These are phyloP conservation scores for Theristicus caerulescens DNA, from an alignment of 2,113 vertebrate genomes.

Conservation along the genomic window DNA sequence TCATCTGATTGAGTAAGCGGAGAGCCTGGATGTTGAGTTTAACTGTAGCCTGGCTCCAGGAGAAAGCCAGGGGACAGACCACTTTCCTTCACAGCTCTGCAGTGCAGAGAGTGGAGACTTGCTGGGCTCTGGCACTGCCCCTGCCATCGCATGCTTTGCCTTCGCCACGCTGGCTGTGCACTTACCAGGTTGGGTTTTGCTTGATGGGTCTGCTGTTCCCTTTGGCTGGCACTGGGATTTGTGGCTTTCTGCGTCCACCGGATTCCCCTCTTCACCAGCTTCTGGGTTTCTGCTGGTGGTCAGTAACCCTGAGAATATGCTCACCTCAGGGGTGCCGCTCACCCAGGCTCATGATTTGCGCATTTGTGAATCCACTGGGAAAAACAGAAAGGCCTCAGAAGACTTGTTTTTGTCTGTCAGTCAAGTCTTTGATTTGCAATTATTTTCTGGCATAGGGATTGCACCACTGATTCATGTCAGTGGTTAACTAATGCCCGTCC, in stretches of 20 bases:
- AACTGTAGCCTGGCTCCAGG: background rate
- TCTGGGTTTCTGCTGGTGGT: background rate
- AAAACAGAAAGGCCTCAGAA: background rate
- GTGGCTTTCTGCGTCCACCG: background rate
- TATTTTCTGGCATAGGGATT: background rate
- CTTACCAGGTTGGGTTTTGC: background rate
- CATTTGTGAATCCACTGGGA: background rate
- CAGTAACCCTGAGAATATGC: background rate
- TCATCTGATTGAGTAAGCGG: rapidly evolving
- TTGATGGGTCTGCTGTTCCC: background rate
- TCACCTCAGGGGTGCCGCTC: background rate
- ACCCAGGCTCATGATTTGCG: background rate
- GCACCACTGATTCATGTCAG: background rate
- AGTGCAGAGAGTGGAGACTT: rapidly evolving
- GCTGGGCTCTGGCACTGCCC: background rate
- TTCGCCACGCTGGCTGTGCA: rapidly evolving
- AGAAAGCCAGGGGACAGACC: background rate
- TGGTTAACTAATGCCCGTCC: background rate
- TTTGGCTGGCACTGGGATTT: background rate
- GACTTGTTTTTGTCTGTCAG: background rate
- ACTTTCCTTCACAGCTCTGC: background rate
- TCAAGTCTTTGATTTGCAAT: background rate
- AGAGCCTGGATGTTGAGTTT: background rate
- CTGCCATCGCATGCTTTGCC: background rate
- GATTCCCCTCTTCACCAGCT: background rate